phyloP scores from a whole-genome alignment of 1,140 invertebrate genomes.

The Samia ricini region DNA sequence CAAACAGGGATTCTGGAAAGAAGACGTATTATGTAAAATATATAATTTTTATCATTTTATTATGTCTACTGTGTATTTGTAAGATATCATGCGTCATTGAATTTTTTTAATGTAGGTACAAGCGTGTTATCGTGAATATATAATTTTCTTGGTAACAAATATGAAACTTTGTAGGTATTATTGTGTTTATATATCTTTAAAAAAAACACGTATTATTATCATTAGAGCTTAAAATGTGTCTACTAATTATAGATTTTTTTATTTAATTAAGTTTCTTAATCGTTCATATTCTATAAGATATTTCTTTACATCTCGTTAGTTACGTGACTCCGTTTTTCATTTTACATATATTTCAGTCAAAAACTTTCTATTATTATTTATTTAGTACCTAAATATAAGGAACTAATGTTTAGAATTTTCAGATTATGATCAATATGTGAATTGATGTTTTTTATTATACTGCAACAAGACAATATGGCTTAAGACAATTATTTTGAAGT shows the following conservation, averaged over 20 bases:
- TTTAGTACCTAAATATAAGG: background rate
- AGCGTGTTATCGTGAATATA: too few relatives aligned
- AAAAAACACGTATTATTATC: background rate
- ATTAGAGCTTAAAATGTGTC: background rate
- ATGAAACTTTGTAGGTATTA: too few relatives aligned
- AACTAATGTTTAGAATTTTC: background rate
- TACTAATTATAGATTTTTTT: background rate
- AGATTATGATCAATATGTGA: background rate
- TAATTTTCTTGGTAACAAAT: too few relatives aligned
- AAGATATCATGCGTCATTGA: too few relatives aligned
- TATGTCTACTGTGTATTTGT: too few relatives aligned
- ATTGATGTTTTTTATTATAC: background rate
- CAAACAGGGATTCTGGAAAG: too few relatives aligned
- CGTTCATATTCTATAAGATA: background rate
- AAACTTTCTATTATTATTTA: background rate
- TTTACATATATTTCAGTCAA: background rate
- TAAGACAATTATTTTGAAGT: background rate
- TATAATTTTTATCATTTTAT: too few relatives aligned
- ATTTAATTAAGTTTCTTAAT: background rate
- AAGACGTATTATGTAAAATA: too few relatives aligned
- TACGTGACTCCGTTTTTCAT: background rate
- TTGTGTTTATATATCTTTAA: background rate
- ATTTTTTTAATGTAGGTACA: too few relatives aligned
- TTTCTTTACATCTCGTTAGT: background rate
- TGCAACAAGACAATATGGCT: background rate